Conservation (phyloP, 1,140 invertebrate species). For the Ridgeia piscesae region DNA sequence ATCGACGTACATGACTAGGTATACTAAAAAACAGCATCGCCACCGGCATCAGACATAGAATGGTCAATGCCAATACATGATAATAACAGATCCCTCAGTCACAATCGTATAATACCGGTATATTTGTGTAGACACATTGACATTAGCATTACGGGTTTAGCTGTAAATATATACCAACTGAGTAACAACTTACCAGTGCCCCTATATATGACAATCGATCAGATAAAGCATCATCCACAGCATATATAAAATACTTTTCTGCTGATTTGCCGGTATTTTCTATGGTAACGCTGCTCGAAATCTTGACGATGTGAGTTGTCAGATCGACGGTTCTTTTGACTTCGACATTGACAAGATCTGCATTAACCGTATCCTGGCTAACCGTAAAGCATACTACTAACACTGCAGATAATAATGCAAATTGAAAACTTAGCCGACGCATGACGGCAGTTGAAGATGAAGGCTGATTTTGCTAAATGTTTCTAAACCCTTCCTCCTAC, state of each 20-base stretch:
- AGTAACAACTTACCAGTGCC: slow-evolving; percentile 59
- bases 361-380: slow-evolving; percentile 42
- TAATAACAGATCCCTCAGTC: too few relatives aligned
- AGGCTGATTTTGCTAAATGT: slow-evolving; percentile 10
- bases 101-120: too few relatives aligned
- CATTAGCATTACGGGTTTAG: too few relatives aligned
- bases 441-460: slow-evolving; percentile 17
- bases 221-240: slow-evolving; percentile 68
- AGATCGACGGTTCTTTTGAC: slow-evolving; percentile 85
- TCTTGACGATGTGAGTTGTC: slow-evolving; percentile 83
- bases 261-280: slow-evolving; percentile 77
- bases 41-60: too few relatives aligned
- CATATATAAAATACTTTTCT: slow-evolving; percentile 71
- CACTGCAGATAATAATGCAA: slow-evolving; percentile 10
- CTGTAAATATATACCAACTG: too few relatives aligned
- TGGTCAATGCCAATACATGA: too few relatives aligned
- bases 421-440: not conserved
- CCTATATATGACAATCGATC: slow-evolving; percentile 74
- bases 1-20: too few relatives aligned
- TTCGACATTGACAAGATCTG: slow-evolving; percentile 69
- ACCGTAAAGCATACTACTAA: not conserved
- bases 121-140: too few relatives aligned
- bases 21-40: too few relatives aligned
- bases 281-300: slow-evolving; percentile 74
- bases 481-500: not conserved